Conservation (phyloP, 2,797 vertebrate genomes). For the Cossypha heuglini region DNA sequence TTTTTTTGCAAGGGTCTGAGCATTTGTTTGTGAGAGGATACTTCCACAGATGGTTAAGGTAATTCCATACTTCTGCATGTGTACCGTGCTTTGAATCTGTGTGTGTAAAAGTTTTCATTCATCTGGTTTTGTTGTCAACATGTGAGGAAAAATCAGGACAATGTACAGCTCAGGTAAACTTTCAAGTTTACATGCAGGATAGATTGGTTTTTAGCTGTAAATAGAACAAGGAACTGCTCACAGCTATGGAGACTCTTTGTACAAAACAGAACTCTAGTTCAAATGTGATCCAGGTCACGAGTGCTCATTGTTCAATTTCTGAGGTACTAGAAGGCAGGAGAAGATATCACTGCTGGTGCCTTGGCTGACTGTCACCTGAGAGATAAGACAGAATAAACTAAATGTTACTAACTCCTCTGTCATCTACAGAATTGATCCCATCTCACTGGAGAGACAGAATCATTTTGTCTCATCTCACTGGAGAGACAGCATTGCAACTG, state of each 20-base stretch:
- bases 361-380: background rate
- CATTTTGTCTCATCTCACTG: background rate
- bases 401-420: background rate
- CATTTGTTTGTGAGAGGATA: background rate
- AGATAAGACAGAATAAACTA: background rate
- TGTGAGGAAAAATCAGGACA: background rate
- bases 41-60: background rate
- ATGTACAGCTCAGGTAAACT: background rate
- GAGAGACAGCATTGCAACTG: background rate
- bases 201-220: background rate
- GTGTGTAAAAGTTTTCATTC: background rate
- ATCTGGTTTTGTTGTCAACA: background rate
- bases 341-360: background rate
- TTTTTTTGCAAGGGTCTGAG: background rate
- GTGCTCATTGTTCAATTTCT: background rate
- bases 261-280: background rate
- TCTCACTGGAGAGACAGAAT: background rate
- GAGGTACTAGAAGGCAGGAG: background rate
- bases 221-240: background rate
- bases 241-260: background rate
- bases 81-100: background rate
- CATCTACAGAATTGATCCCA: background rate
- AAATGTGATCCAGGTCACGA: background rate
- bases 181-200: background rate
- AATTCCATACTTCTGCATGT: background rate